phyloP scores from a whole-genome alignment of 64 coral and sea anemone species.

The Acropora yongei region DNA sequence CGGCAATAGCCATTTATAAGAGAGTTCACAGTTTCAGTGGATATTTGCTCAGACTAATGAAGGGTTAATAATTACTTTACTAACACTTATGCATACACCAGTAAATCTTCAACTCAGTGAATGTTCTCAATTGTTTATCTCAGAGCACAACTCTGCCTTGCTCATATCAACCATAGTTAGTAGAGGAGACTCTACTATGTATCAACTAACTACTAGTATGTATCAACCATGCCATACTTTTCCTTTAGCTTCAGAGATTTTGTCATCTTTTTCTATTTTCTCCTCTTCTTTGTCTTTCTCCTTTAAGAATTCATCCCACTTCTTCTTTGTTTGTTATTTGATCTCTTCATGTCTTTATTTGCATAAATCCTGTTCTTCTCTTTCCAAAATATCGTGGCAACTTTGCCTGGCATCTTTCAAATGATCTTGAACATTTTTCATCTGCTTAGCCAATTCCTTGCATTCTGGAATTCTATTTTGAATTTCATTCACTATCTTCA shows the following conservation, averaged over 20 bases:
- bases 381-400: constrained; percentile 85
- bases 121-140: neutral
- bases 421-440: constrained; percentile 61
- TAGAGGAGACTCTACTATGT: no score
- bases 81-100: no score
- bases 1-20: no score
- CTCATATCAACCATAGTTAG: neutral
- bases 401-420: constrained; percentile 75
- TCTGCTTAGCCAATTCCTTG: constrained; percentile 42
- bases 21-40: no score
- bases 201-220: no score
- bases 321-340: constrained; percentile 64
- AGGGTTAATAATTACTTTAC: no score
- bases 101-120: no score
- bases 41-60: no score
- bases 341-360: constrained; percentile 56
- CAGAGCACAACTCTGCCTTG: neutral
- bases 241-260: constrained; percentile 78
- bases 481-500: constrained; percentile 73
- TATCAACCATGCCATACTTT: constrained; percentile 65
- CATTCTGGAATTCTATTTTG: constrained; percentile 73
- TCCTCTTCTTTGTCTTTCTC: constrained; percentile 80
- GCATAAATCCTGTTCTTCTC: constrained; percentile 73
- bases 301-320: constrained; percentile 84
- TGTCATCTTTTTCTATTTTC: constrained; percentile 75